Base-by-base conservation (phyloP, 2,888 invertebrate genomes). In the Thelaira solivaga region DNA sequence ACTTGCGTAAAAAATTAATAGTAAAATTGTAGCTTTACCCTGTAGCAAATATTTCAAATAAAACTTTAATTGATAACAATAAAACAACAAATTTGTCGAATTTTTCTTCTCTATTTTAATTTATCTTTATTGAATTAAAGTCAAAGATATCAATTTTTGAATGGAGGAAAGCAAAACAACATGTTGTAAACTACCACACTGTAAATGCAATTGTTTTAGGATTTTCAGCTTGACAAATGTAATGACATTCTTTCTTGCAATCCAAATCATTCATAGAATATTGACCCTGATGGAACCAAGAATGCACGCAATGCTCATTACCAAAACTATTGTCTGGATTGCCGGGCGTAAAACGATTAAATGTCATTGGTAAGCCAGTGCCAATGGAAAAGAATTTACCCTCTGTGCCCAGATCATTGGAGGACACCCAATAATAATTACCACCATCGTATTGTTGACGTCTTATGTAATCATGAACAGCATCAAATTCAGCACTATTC, bases 211-310 rank as follows among this genome's bases (percentile, higher is more conserved):
- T 62, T 24, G 71, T 71, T 36, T 71, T 71, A 13, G 71, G 71
- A 62, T 71, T 71, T 43, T 71, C 71, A 4, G 71, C 62, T 71
- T 71, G 61, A 20, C 71, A 71, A 43, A 71, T 8, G 45, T 71
- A 71, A 36, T 71, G n/a, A 11, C 71, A 71, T 7, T 71, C 71
- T 5, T 62, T 71, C 20, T 71, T 71, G 29, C 71, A 71, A 11
- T 71, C 53, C 36, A 71, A 71, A 62, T 71, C 71, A 45, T 71
- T 71, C 71, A 71, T 71, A 2, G 71, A 24, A 45, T 71, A 62
- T 41, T 71, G 51, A 13, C 62, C 53, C 26, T 71, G 34, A 62
- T 71, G 62, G 13, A 36, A 53, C 71, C 71, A 71, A 10, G 71
- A 51, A 31, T 71, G 71, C 1, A 36, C 71, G 36, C 71, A 71